A percentile compares a stretch with the other conserved stretches of the same genome.
Evolutionary conservation across 2,888 invertebrate species (phyloP).

Genomic region (Drosophila buzzatii): DNA sequence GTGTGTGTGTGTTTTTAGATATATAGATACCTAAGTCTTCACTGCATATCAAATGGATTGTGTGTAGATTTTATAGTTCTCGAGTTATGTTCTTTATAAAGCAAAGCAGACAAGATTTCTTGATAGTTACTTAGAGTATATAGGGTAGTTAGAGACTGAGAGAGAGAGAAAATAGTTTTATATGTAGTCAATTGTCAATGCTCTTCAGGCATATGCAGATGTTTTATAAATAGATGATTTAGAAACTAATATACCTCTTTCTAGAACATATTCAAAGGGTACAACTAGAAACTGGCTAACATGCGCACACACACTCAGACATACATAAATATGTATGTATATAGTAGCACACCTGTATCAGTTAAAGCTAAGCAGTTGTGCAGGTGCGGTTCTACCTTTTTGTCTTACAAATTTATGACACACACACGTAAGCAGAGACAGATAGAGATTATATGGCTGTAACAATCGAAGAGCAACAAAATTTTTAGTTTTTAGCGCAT

Average conservation of each 20-base stretch:
- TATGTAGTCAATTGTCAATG: neutral
- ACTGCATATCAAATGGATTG: neutral
- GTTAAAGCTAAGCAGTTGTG: conserved; percentile 57
- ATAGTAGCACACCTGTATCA: conserved; percentile 29
- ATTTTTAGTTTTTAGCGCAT: conserved; percentile 48
- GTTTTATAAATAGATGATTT: neutral
- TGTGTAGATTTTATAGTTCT: neutral
- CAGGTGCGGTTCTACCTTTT: conserved; percentile 44
- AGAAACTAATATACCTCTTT: conserved; percentile 4
- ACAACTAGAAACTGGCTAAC: conserved; percentile 43
- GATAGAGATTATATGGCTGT: conserved; percentile 16
- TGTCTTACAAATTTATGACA: conserved; percentile 49
- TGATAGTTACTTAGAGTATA: no score
- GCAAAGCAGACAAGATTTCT: no score
- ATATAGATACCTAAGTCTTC: neutral
- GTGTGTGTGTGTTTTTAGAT: neutral
- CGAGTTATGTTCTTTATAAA: neutral
- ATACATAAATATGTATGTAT: conserved; percentile 18
- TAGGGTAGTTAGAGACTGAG: no score
- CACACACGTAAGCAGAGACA: conserved; percentile 6
- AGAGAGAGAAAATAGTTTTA: neutral
- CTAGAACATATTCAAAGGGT: neutral
- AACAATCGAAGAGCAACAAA: conserved; percentile 52
- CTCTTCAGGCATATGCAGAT: neutral
- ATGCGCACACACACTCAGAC: conserved; percentile 16